Evolutionary conservation across 2,113 vertebrate species (phyloP).

Genomic region (Phalacrocorax aristotelis): DNA sequence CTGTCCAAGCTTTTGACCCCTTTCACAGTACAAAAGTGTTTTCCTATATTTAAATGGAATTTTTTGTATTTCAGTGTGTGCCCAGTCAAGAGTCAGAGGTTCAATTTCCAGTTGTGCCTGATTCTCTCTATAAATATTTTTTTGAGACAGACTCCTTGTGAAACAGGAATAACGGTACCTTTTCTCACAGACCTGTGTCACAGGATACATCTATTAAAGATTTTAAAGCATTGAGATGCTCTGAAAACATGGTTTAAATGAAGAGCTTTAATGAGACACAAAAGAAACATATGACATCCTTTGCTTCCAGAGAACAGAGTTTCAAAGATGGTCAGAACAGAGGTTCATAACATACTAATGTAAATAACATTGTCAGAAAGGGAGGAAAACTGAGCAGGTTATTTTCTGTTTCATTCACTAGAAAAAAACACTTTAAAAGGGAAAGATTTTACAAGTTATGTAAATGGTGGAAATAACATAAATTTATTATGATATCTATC

Average conservation of each 20-base stretch:
- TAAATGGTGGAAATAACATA: background rate
- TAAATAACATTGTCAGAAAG: background rate
- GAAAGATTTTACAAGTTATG: background rate
- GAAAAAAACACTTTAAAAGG: background rate
- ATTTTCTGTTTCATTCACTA: background rate
- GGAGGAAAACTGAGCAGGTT: fast-evolving
- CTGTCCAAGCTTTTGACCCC: background rate
- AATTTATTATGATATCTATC: background rate
- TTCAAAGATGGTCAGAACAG: background rate
- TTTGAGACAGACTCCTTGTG: background rate
- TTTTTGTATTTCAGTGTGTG: background rate
- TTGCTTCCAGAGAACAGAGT: background rate
- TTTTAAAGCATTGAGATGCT: background rate
- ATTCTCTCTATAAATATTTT: background rate
- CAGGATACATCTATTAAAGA: background rate
- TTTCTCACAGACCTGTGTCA: background rate
- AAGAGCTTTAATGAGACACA: background rate
- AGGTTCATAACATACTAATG: background rate
- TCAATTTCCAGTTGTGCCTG: background rate
- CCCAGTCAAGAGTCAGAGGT: background rate
- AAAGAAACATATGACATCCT: background rate
- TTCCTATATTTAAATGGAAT: background rate
- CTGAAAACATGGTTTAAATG: background rate
- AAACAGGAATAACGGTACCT: background rate
- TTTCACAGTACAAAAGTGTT: background rate